Evolutionary conservation across 2,797 vertebrate species (phyloP), one percentile per base, ranked within the genome.

Genomic region (Mormyrus hasselquistii): DNA sequence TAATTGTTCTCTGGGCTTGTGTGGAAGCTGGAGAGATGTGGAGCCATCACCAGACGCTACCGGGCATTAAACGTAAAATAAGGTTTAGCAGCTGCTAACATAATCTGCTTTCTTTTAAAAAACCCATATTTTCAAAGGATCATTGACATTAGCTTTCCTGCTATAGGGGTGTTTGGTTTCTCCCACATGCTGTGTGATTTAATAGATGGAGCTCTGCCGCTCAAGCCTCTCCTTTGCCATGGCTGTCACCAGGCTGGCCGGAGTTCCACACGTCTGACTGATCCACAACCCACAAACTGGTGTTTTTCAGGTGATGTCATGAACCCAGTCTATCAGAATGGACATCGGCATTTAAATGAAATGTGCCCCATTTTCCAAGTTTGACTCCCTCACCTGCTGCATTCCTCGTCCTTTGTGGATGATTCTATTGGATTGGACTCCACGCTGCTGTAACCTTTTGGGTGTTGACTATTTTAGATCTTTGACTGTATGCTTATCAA

Each of bases 121-220:
- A 94, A 95, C 94, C 91, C 90, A 91, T 92, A 91, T 91, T 92
- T 92, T 91, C 91, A 91, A 93, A 93, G 94, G 95, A 94, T 92
- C 93, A 89, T 90, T 92, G 92, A 94, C 92, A 16, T 83, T 53
- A 88, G 25, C 10, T 12, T 59, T n/a, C n/a, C 88, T 25, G n/a
- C 55, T 25, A 62, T 2, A 3, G 57, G 57, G 57, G n/a, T 9
- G 57, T 59, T 19, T 59, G 57, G 57, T 59, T 59, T 59, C 2
- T 47, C 87, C 93, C 90, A 90, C 88, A 93, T 86, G 93, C 92
- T 93, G 91, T 91, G 92, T 62, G 93, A 94, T 94, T 93, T 93
- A 93, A 94, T 93, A 95, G 92, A 93, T 94, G 91, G 91, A 94
- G 91, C 91, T 94, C 91, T 94, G 88, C 92, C 90, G 88, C 88